Percentiles rank a stretch among this genome's conserved stretches.
phyloP scores from a whole-genome alignment of 2,888 invertebrate genomes.

The Lamellibrachia satsuma region DNA sequence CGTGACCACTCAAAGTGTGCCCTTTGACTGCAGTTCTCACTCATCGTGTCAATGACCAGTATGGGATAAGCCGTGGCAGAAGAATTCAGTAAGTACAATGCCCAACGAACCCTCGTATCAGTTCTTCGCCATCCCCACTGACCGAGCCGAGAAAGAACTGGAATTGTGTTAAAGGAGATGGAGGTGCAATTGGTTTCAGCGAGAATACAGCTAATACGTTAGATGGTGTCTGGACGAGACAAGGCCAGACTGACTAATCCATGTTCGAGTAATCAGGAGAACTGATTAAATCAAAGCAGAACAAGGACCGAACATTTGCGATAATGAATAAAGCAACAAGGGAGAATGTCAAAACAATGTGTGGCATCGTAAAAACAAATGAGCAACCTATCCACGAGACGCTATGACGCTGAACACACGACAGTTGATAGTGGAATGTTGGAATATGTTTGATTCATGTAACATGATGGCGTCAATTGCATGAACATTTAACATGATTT shows the following conservation, averaged over 20 bases:
- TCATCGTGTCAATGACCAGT: not conserved
- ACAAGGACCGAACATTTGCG: not conserved
- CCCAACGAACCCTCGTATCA: not conserved
- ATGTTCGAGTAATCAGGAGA: not conserved
- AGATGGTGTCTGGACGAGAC: not conserved
- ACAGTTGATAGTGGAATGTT: too few relatives aligned
- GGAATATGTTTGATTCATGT: too few relatives aligned
- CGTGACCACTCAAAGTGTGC: not conserved
- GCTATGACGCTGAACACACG: too few relatives aligned
- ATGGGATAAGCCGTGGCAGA: not conserved
- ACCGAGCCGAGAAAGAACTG: not conserved
- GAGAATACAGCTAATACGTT: not conserved
- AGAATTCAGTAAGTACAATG: not conserved
- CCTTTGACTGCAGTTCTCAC: not conserved
- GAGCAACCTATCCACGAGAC: not conserved
- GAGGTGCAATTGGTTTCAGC: not conserved
- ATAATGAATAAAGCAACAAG: not conserved
- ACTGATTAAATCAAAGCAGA: not conserved
- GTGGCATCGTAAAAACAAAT: not conserved
- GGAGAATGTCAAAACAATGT: not conserved
- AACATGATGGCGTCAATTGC: too few relatives aligned
- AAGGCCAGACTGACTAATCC: not conserved
- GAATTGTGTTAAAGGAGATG: not conserved
- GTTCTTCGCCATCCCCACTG: not conserved
- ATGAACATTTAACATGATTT: too few relatives aligned